Evolutionary conservation across 2,113 vertebrate species (phyloP), one percentile per base, ranked within the genome.

Genomic region (Pseudopodoces humilis): DNA sequence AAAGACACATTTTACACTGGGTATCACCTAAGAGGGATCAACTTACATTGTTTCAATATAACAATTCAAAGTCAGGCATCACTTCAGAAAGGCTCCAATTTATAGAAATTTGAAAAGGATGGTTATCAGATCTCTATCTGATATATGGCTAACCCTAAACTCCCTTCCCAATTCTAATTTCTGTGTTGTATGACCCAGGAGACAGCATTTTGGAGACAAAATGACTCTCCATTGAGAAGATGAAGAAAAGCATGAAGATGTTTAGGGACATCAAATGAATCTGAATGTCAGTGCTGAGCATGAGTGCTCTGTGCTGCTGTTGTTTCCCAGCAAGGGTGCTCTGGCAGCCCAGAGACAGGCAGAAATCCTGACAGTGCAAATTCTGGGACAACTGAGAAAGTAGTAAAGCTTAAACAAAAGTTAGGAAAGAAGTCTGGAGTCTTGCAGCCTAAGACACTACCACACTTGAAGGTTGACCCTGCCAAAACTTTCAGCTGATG

Each of bases 261-360:
- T 75, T 85, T 47, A 76, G 44, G 44, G 58, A 43, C 0, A 1
- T 44, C 27, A 76, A 15, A 68, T 39, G 11, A 63, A 67, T 58
- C 50, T 56, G 55, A 77, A 60, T 22, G 22, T 47, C 55, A 12
- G 15, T 28, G 13, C 44, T 64, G 58, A 80, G 47, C 50, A 31
- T 0, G 0, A n/a, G 31, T 64, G 35, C 5, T 62, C 76, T 3
- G 1, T 49, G 41, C 31, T 3, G 0, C 35, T 68, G 10, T 49
- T 68, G 15, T 33, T 89, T 70, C 56, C n/a, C 15, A 10, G 10
- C 25, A 52, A 24, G 43, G 37, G 10, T 60, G 37, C 23, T 75
- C 39, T 52, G 37, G 43, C 41, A 71, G 47, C 27, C 33, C 1
- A 2, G 41, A 62, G 19, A 69, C 1, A 2, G 13, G n/a, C 76